Base-by-base conservation (phyloP, 1,140 invertebrate species). In the Aphis craccivora region DNA sequence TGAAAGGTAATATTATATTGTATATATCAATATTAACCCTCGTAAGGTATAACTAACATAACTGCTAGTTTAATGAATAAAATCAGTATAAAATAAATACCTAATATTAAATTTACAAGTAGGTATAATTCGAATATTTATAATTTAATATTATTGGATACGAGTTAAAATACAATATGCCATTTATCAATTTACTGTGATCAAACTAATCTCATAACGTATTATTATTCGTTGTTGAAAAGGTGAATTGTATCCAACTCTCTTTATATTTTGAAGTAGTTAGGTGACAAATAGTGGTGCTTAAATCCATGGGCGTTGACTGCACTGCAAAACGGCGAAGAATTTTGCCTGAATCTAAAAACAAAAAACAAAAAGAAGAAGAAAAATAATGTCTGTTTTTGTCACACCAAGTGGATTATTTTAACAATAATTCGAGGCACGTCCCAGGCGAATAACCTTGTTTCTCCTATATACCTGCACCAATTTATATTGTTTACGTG, bases 401-500 rank as follows among this genome's bases (percentile, higher is more conserved):
- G 91, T 93, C 81, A 93, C 91, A 93, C 67, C 81, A 20, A 93
- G 51, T 86, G 81, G 81, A 93, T 93, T 93, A 93, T 93, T 93
- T 93, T 93, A 40, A 86, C 81, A 55, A 84, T 93, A 93, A 93
- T 93, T 93, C 91, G 91, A 43, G 55, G 91, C 91, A 93, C 91
- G 91, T 93, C 48, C 76, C 25, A 48, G n/a, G 51, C 51, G 91
- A 81, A 93, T 53, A 93, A 93, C 91, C 67, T 93, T 51, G 67
- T 84, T 86, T 55, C 48, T 51, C 81, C 76, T 81, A 84, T 93
- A 84, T 93, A 93, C 91, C 91, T 86, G 91, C 45, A 84, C 91
- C 91, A 84, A 93, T 93, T 93, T 93, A 93, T 93, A 93, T 93
- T 86, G 81, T 93, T 86, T 86, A 84, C 91, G 91, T 93, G 81